Conservation (phyloP, 1,140 invertebrate species). For the Leptinotarsa defecta region DNA sequence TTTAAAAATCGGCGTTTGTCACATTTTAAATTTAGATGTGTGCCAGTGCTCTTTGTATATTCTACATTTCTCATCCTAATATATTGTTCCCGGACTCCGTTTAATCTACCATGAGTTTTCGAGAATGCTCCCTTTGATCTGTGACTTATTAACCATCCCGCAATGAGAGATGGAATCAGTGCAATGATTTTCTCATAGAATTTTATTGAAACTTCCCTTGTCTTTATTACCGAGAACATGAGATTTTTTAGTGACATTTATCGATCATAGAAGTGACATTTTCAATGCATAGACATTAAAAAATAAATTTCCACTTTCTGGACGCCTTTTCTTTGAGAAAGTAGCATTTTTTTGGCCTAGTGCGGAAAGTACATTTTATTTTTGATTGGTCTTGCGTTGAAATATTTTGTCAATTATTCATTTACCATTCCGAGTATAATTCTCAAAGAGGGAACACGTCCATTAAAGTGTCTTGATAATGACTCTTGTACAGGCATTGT, state of each 20-base stretch:
- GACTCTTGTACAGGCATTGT: neutral
- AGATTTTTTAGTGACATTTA: neutral
- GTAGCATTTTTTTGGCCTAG: neutral
- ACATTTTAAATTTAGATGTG: conserved; percentile 1
- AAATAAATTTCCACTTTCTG: no score
- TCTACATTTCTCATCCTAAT: neutral
- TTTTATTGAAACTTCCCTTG: neutral
- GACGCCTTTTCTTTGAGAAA: no score
- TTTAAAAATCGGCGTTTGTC: neutral
- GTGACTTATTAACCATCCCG: neutral
- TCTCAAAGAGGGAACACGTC: neutral
- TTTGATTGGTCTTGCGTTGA: neutral
- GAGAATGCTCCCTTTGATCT: neutral
- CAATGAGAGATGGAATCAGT: neutral
- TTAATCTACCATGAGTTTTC: neutral
- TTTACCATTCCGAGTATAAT: neutral
- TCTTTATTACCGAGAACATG: neutral
- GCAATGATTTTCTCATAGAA: neutral
- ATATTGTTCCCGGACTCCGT: neutral
- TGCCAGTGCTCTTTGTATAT: neutral
- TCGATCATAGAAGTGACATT: no score
- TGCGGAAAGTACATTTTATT: neutral
- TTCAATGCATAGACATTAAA: no score
- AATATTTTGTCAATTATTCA: neutral
- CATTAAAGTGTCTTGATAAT: neutral